phyloP scores from a whole-genome alignment of 2,888 invertebrate species.

The Lobophora halterata region DNA sequence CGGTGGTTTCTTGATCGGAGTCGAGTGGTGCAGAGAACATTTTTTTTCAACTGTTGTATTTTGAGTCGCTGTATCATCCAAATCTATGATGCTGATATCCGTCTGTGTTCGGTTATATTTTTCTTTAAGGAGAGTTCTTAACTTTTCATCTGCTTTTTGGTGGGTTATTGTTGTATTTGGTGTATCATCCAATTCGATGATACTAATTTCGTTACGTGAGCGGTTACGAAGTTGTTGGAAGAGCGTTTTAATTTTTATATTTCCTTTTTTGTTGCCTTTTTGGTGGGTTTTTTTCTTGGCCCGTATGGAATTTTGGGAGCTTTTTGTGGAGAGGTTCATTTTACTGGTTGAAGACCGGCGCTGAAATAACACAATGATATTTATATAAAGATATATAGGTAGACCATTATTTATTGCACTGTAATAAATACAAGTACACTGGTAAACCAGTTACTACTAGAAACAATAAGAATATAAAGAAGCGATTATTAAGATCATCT shows the following conservation, averaged over 20 bases:
- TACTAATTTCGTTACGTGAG: constrained; percentile 1
- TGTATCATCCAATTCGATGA: constrained; percentile 20
- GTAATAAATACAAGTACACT: no score
- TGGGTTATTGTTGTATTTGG: background rate
- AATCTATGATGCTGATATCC: constrained; percentile 9
- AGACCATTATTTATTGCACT: no score
- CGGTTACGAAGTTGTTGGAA: constrained; percentile 14
- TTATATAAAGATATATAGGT: no score
- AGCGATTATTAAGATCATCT: no score
- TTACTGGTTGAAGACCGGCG: constrained; percentile 33
- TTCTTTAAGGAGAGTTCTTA: background rate
- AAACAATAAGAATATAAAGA: no score
- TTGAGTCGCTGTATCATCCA: constrained; percentile 12
- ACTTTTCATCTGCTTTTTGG: background rate
- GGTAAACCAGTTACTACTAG: no score
- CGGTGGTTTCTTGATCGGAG: no score
- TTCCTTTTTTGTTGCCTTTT: constrained; percentile 4
- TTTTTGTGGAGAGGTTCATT: constrained; percentile 24
- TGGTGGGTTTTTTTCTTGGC: background rate
- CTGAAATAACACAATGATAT: constrained; percentile 33
- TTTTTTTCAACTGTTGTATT: constrained; percentile 7
- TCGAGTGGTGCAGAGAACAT: constrained; percentile 11
- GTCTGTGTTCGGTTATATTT: background rate
- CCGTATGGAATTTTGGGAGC: constrained; percentile 34
- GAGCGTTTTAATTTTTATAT: constrained; percentile 18